Evolutionary conservation across 2,797 vertebrate genomes (phyloP).

Genomic region (Ficedula albicollis): DNA sequence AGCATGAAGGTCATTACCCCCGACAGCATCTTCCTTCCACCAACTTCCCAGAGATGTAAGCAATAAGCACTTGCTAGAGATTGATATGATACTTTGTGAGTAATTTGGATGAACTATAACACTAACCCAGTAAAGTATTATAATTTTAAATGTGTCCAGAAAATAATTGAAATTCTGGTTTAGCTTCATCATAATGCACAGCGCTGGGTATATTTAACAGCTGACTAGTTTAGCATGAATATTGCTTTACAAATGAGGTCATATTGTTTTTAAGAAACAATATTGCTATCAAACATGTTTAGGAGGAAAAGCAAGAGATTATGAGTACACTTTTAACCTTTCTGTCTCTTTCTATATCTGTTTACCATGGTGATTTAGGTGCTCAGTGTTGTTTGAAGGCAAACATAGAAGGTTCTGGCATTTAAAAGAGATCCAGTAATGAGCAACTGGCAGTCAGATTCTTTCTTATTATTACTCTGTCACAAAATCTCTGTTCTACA

Average conservation of each 20-base stretch:
- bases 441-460: conserved; percentile 65
- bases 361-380: conserved; percentile 71
- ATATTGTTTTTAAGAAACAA: conserved; percentile 84
- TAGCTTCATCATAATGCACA: conserved; percentile 80
- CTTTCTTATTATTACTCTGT: conserved; percentile 70
- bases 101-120: conserved; percentile 83
- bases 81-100: conserved; percentile 81
- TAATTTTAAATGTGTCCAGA: conserved; percentile 87
- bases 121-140: conserved; percentile 82
- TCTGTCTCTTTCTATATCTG: conserved; percentile 77
- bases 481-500: conserved; percentile 71
- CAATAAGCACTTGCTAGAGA: conserved; percentile 77
- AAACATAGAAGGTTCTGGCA: conserved; percentile 70
- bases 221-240: conserved; percentile 83
- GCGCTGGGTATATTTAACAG: conserved; percentile 81
- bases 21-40: conserved; percentile 56
- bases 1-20: conserved; percentile 76
- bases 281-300: conserved; percentile 78
- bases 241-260: conserved; percentile 85
- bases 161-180: conserved; percentile 87
- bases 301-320: conserved; percentile 73
- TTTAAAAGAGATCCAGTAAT: conserved; percentile 69
- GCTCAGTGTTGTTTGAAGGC: conserved; percentile 69
- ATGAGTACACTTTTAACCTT: conserved; percentile 78
- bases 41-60: conserved; percentile 74